Conservation (phyloP, 2,797 vertebrate species). For the Melanotaenia pygmaea region DNA sequence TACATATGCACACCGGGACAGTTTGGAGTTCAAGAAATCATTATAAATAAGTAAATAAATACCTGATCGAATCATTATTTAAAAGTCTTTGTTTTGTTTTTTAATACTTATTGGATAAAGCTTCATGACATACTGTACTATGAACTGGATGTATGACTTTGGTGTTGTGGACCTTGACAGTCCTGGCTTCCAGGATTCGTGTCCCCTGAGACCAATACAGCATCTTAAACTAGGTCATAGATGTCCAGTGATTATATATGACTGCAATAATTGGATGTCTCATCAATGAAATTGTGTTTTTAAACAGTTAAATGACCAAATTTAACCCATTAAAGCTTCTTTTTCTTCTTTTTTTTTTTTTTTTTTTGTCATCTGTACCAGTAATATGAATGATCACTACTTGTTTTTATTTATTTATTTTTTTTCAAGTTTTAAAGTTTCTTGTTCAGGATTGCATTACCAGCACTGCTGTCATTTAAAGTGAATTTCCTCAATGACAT, state of each 20-base stretch:
- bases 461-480: constrained; percentile 6
- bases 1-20: background rate
- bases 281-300: background rate
- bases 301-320: background rate
- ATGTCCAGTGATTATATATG: no score
- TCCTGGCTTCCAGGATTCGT: no score
- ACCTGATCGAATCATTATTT: no score
- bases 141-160: background rate
- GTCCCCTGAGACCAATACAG: background rate
- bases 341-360: background rate
- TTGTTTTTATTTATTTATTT: background rate
- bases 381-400: background rate
- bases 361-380: background rate
- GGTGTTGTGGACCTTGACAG: background rate
- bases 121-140: no score
- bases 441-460: constrained; percentile 15
- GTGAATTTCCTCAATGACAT: constrained; percentile 41
- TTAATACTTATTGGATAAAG: no score
- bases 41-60: background rate
- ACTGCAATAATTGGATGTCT: no score
- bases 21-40: background rate
- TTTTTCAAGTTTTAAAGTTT: background rate
- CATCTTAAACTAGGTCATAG: no score
- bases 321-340: background rate
- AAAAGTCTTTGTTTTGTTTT: no score